Base-by-base conservation (phyloP, 2,797 vertebrate species). In the Trachurus trachurus region DNA sequence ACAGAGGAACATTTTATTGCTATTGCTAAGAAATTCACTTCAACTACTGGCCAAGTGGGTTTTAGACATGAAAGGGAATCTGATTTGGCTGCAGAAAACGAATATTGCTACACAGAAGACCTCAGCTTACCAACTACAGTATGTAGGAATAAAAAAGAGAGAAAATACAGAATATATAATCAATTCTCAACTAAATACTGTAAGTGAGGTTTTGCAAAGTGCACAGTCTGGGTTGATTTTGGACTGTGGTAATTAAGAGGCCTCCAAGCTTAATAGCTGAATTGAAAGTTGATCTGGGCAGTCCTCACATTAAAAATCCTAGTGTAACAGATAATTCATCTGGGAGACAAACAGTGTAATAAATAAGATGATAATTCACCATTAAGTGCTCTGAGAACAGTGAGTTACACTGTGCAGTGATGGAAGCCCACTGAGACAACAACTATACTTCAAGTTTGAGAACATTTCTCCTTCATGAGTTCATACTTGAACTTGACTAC, bases 21-120 rank as follows among this genome's bases (percentile, higher is more conserved):
- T 61, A 50, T n/a, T 64, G 4, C 6, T 42, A 26, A 50, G 17
- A 80, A 31, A 74, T 59, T n/a, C 40, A 70, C 22, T 63, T 56
- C 17, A 73, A 6, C 9, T 34, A 34, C 4, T 6, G 31, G 5
- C 31, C 31, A 34, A 34, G 31, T 34, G 31, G 31, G 31, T 34
- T 34, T 34, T 34, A 34, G 31, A 34, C 31, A 34, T 34, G 31
- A 34, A 34, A 34, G 31, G 31, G 31, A 34, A 6, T 34, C 31
- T 34, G 31, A 34, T 34, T 34, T 34, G 31, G 31, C 5, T 34
- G 6, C 5, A 34, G 31, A 34, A 34, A 34, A 34, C 5, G 31
- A 34, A 34, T 34, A 52, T 12, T 54, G 34, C 22, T 19, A 8
- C n/a, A 8, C 66, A 31, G 52, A 74, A 40, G 57, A 70, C 31